Conservation (phyloP, 2,797 vertebrate genomes). For the Antennarius maculatus region DNA sequence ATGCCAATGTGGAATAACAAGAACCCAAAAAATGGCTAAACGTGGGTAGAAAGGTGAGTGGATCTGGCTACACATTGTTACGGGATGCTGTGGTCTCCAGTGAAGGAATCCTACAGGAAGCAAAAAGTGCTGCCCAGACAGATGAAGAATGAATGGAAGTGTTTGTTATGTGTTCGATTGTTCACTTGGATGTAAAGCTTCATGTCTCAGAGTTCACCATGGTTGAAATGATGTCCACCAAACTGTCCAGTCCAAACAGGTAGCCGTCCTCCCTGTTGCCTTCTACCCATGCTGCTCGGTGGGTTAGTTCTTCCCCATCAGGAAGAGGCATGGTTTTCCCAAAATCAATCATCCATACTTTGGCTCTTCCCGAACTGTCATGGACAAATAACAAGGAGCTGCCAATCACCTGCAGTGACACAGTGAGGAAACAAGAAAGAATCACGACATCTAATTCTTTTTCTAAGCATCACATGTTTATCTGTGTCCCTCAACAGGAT, state of each 20-base stretch:
- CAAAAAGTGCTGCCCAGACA: slow-evolving; percentile 38
- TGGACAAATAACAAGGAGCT: slow-evolving; percentile 98
- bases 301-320: slow-evolving; percentile 89
- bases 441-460: not conserved
- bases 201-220: slow-evolving; percentile 79
- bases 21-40: not conserved
- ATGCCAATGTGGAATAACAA: not conserved
- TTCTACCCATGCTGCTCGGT: slow-evolving; percentile 89
- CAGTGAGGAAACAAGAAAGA: slow-evolving; percentile 23
- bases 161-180: slow-evolving; percentile 34
- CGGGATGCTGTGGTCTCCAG: slow-evolving; percentile 28
- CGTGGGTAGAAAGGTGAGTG: slow-evolving; percentile 5
- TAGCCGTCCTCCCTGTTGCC: slow-evolving; percentile 98
- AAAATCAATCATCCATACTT: slow-evolving; percentile 99
- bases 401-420: slow-evolving; percentile 89
- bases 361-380: slow-evolving; percentile 91
- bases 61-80: slow-evolving; percentile 8
- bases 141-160: slow-evolving; percentile 40
- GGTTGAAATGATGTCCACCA: slow-evolving; percentile 89
- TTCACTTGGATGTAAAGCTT: slow-evolving; percentile 45
- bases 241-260: slow-evolving; percentile 92
- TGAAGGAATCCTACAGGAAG: slow-evolving; percentile 32
- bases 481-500: slow-evolving; percentile 24
- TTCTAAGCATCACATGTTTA: not conserved
- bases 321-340: slow-evolving; percentile 96